Evolutionary conservation across 1,140 invertebrate genomes (phyloP), one percentile per base, ranked within the genome.

Genomic region (Drosophila mauritiana): DNA sequence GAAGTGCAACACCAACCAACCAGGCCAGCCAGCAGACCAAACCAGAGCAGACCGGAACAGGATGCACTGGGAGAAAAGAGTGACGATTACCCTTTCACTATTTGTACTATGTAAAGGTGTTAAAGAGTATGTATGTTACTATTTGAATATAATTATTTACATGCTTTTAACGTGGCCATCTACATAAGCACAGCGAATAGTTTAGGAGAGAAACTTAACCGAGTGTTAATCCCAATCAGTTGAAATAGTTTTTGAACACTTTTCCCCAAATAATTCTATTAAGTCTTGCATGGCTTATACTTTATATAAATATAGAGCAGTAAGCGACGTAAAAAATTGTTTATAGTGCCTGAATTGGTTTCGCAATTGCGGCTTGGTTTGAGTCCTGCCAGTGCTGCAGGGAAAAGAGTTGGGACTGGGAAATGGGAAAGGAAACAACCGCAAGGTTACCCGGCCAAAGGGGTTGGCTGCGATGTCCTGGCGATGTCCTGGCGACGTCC

Each of bases 1-100:
- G 82, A 86, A 86, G 78, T 86, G 83, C 83, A 86, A 76, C 83
- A 88, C 79, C 81, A 85, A 48, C 80, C 69, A 75, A 75, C 72
- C 54, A 74, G 51, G 22, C 40, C 39, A 27, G 46, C 64, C 68
- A 73, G 40, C 68, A 53, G 52, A 56, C 48, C 70, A 51, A 54
- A 40, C 56, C 56, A 37, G 51, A 40, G 69, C 43, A 64, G 58
- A 43, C 72, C 70, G 72, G 72, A 74, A 74, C 59, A 74, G 58
- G 40, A 51, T 51, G 46, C 59, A 67, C 46, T 0, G 34, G 3
- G 10, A 55, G 64, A 68, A 68, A 46, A 2, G 7, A 31, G 31
- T 31, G 31, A 3, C 27, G 17, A 17, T 17, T 17, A 17, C 17
- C 17, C 17, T 1, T 17, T 17, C 17, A 17, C 17, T 17, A 17